phyloP scores from a whole-genome alignment of 2,797 vertebrate genomes.

The Gobio occitaniae region DNA sequence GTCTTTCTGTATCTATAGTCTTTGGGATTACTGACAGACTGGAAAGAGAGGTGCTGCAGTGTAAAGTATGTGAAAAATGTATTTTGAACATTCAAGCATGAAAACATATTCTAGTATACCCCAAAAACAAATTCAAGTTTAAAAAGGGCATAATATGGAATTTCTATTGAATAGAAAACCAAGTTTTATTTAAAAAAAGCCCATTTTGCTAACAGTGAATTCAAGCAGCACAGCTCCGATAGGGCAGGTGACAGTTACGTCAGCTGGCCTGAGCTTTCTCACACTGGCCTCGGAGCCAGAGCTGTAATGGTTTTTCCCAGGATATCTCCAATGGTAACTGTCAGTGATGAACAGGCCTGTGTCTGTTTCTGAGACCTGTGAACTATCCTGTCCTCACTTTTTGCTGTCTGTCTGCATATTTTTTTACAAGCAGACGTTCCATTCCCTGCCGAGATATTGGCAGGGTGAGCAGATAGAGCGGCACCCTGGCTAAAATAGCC shows the following conservation, averaged over 20 bases:
- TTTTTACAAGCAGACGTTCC: slow-evolving; percentile 59
- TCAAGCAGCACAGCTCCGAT: not conserved
- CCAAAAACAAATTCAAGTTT: not conserved
- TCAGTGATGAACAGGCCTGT: slow-evolving; percentile 35
- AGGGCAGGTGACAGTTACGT: not conserved
- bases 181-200: not conserved
- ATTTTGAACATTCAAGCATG: not conserved
- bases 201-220: not conserved
- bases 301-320: slow-evolving; percentile 10
- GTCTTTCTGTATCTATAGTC: no score
- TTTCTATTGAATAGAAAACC: no score
- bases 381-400: slow-evolving; percentile 32
- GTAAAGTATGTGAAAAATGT: not conserved
- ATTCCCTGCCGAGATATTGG: slow-evolving; percentile 51
- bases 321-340: not conserved
- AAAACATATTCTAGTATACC: not conserved
- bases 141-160: not conserved
- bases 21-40: no score
- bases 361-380: slow-evolving; percentile 31
- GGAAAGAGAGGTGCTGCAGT: not conserved
- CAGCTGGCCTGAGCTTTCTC: slow-evolving; percentile 1
- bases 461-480: slow-evolving; percentile 52
- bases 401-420: slow-evolving; percentile 34
- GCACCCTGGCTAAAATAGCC: slow-evolving; percentile 54
- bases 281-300: slow-evolving; percentile 13